These are phyloP conservation scores for Takifugu flavidus DNA, from an alignment of 2,113 vertebrate species.

Conservation along the genomic window DNA sequence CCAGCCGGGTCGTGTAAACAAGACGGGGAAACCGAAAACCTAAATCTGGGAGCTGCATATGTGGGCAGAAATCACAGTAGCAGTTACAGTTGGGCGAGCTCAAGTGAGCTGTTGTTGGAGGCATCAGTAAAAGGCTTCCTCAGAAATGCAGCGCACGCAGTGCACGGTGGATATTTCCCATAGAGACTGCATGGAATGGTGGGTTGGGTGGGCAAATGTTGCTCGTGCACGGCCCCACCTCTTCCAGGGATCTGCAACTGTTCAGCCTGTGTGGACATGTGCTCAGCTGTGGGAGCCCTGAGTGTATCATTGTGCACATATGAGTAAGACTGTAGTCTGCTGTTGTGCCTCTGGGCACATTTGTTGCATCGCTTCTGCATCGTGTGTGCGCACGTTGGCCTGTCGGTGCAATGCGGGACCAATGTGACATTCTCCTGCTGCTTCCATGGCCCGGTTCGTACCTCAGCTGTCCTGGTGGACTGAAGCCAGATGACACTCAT, in stretches of 20 bases:
- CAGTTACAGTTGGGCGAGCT: conserved; percentile 4
- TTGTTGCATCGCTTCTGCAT: conserved; percentile 34
- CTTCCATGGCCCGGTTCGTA: conserved; percentile 42
- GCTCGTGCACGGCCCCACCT: conserved; percentile 52
- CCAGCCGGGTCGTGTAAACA: conserved; percentile 64
- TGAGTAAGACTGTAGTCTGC: conserved; percentile 45
- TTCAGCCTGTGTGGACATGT: conserved; percentile 61
- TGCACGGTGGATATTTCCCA: conserved; percentile 10
- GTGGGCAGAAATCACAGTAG: conserved; percentile 14
- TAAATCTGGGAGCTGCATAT: conserved; percentile 35
- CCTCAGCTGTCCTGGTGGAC: conserved; percentile 68
- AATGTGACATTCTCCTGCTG: conserved; percentile 50
- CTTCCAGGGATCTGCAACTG: conserved; percentile 56
- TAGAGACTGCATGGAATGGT: conserved; percentile 48
- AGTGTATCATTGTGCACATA: conserved; percentile 47
- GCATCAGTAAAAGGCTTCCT: conserved; percentile 4
- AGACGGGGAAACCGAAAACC: conserved; percentile 51
- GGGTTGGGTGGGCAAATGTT: conserved; percentile 56
- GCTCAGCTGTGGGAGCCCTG: conserved; percentile 50
- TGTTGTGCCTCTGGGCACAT: conserved; percentile 44
- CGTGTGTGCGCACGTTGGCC: conserved; percentile 18
- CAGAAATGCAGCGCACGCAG: background rate
- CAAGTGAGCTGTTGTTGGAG: conserved; percentile 16
- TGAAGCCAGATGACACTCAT: conserved; percentile 56
- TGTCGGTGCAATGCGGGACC: conserved; percentile 13